Evolutionary conservation across 2,888 invertebrate species (phyloP).

Genomic region (Trisateles emortualis): DNA sequence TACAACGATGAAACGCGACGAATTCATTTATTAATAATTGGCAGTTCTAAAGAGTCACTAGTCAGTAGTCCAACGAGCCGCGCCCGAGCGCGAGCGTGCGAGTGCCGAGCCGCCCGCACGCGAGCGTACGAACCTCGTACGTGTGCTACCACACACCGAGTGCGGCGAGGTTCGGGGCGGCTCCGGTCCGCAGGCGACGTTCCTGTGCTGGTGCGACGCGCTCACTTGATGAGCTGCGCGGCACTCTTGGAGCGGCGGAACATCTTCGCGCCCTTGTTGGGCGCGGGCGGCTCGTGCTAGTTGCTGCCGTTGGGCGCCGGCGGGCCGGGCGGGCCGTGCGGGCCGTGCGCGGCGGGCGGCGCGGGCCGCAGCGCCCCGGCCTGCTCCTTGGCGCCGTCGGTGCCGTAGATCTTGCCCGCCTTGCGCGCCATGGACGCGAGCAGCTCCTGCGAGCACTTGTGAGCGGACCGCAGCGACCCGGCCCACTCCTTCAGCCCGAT

Average conservation of each 20-base stretch:
- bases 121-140: too few species aligned
- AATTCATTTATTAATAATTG: constrained; percentile 75
- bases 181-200: too few species aligned
- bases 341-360: constrained; percentile 23
- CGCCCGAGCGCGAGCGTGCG: neutral
- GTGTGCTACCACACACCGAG: too few species aligned
- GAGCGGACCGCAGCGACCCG: constrained; percentile 96
- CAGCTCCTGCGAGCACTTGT: constrained; percentile 98
- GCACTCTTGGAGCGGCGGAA: constrained; percentile 87
- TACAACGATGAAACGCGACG: constrained; percentile 75
- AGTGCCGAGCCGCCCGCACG: too few species aligned
- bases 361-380: constrained; percentile 38
- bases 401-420: constrained; percentile 99
- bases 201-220: constrained; percentile 1
- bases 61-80: neutral
- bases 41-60: constrained; percentile 78
- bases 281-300: constrained; percentile 84
- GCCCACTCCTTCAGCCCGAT: constrained; percentile 99
- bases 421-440: constrained; percentile 99
- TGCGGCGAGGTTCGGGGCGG: too few species aligned
- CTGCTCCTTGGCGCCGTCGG: constrained; percentile 83
- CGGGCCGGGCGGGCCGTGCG: constrained; percentile 39
- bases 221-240: constrained; percentile 85
- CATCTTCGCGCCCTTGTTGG: constrained; percentile 83
- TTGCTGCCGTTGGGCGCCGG: constrained; percentile 78